phyloP scores from a whole-genome alignment of 2,888 invertebrate genomes.

The Phragmatobia fuliginosa region DNA sequence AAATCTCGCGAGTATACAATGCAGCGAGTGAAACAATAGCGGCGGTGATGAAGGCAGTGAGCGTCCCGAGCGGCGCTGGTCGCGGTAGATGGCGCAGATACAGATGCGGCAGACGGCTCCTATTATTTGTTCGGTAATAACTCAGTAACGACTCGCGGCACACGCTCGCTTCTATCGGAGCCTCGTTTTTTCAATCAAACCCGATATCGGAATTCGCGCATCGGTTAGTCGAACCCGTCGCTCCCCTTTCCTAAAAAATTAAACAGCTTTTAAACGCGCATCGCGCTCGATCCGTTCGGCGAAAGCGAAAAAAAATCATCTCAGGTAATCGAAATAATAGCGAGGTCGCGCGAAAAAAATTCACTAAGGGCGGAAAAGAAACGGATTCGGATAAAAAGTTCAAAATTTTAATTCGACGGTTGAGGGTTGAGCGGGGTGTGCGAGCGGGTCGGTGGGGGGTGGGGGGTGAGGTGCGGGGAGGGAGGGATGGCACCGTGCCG shows the following conservation, averaged over 20 bases:
- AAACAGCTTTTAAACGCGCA: constrained; percentile 86
- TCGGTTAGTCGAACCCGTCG: constrained; percentile 79
- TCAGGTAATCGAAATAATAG: constrained; percentile 86
- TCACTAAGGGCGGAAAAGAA: constrained; percentile 86
- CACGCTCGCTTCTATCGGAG: constrained; percentile 52
- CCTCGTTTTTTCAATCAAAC: constrained; percentile 67
- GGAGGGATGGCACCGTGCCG: constrained; percentile 18
- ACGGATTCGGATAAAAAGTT: constrained; percentile 84
- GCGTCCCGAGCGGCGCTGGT: constrained; percentile 5
- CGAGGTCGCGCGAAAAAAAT: constrained; percentile 83
- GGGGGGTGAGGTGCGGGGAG: constrained; percentile 31
- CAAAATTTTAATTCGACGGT: constrained; percentile 79
- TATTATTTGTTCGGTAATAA: constrained; percentile 46
- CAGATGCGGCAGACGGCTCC: constrained; percentile 20
- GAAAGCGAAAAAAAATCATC: constrained; percentile 78
- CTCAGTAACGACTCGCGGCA: constrained; percentile 52
- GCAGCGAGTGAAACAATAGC: constrained; percentile 36
- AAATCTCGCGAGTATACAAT: constrained; percentile 22
- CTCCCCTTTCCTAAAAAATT: constrained; percentile 82
- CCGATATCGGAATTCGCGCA: constrained; percentile 84
- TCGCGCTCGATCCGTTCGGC: constrained; percentile 73
- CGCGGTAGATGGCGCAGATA: constrained; percentile 21
- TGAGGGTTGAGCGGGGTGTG: constrained; percentile 58
- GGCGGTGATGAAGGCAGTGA: constrained; percentile 35
- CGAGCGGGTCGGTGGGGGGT: constrained; percentile 26